Evolutionary conservation across 2,113 vertebrate species (phyloP).

Genomic region (Sturnus vulgaris): DNA sequence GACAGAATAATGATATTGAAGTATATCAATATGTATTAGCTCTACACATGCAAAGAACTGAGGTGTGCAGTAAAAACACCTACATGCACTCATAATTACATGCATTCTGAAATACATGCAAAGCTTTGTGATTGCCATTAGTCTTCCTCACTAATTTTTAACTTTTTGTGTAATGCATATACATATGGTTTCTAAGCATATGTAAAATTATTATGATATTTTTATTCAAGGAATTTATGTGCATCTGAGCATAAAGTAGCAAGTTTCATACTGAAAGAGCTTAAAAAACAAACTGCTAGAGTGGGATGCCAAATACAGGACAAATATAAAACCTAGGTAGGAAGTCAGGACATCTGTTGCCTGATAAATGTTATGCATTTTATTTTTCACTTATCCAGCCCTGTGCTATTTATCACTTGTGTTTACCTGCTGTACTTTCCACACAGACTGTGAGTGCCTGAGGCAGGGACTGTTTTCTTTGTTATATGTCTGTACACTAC

Average conservation of each 20-base stretch:
- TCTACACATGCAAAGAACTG: neutral
- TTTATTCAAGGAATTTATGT: neutral
- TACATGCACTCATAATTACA: neutral
- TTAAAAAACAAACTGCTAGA: neutral
- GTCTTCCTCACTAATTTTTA: neutral
- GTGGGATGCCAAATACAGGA: neutral
- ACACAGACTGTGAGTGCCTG: neutral
- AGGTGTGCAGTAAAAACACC: neutral
- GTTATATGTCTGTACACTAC: neutral
- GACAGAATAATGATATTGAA: neutral
- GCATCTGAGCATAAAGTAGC: neutral
- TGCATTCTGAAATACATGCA: neutral
- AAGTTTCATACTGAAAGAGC: neutral
- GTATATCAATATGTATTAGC: neutral
- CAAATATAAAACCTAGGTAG: neutral
- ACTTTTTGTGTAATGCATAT: neutral
- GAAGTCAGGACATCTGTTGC: neutral
- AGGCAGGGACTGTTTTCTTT: slow-evolving; percentile 33
- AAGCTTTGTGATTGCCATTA: neutral
- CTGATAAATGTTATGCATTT: neutral
- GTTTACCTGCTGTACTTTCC: neutral
- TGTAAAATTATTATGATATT: neutral
- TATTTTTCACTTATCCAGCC: neutral
- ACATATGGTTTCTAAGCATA: neutral
- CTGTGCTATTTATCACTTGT: neutral